phyloP scores from a whole-genome alignment of 35 echinoderm and acorn worm species.

The Acanthaster planci region DNA sequence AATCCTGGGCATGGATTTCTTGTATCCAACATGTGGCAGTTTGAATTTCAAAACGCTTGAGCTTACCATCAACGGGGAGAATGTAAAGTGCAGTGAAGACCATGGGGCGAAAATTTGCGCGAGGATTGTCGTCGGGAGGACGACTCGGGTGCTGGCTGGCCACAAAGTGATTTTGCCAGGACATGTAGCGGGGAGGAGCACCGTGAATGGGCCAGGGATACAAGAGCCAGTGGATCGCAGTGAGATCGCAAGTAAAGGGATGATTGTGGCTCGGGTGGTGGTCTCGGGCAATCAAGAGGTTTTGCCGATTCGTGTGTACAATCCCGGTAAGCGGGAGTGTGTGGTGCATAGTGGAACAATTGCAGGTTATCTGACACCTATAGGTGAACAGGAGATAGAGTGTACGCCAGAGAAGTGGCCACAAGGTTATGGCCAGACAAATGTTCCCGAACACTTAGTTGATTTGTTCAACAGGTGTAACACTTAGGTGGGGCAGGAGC shows the following conservation, averaged over 20 bases:
- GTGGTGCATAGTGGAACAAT: not conserved
- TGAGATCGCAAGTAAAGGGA: not conserved
- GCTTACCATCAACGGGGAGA: not conserved
- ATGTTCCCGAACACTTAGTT: not conserved
- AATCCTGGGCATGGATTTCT: conserved; percentile 16
- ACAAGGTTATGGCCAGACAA: not conserved
- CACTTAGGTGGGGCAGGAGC: not conserved
- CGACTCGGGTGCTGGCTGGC: not conserved
- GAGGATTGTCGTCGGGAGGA: not conserved
- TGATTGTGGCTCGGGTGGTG: not conserved
- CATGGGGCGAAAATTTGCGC: not conserved
- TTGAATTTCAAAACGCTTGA: conserved; percentile 11
- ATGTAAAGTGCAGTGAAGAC: not conserved
- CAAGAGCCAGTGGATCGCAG: not conserved
- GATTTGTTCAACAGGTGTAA: not conserved
- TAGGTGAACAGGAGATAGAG: not conserved
- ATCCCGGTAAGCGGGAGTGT: not conserved
- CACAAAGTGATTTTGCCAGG: not conserved
- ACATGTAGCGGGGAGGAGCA: not conserved
- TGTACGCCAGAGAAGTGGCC: not conserved
- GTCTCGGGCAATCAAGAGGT: not conserved
- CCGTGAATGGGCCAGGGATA: not conserved
- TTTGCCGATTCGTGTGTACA: not conserved
- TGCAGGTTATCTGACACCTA: not conserved
- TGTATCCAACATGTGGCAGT: not conserved